These are phyloP conservation scores for Rhyacophila brunnea DNA, from an alignment of 1,140 invertebrate genomes.

Conservation along the genomic window DNA sequence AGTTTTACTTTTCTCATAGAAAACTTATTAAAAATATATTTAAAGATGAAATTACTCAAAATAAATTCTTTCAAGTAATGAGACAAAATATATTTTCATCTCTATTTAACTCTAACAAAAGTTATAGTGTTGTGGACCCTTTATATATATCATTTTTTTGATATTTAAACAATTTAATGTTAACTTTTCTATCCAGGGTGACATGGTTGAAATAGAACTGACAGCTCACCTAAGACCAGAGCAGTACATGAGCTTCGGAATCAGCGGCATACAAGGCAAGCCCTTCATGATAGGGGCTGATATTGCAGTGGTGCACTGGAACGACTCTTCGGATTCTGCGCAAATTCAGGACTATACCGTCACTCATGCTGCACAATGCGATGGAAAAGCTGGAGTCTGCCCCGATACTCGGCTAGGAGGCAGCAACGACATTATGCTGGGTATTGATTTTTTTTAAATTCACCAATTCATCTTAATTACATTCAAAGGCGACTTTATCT, in stretches of 20 bases:
- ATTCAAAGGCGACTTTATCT: too few species aligned
- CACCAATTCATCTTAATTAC: too few species aligned
- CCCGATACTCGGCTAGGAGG: slow-evolving; percentile 81
- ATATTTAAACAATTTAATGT: too few species aligned
- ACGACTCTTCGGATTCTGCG: slow-evolving; percentile 60
- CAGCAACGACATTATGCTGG: slow-evolving; percentile 72
- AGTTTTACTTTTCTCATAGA: too few species aligned
- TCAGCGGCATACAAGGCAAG: slow-evolving; percentile 72
- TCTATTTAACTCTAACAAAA: too few species aligned
- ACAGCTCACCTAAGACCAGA: slow-evolving; percentile 75
- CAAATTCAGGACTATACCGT: slow-evolving; percentile 84
- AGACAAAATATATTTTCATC: too few species aligned
- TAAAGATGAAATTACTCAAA: too few species aligned
- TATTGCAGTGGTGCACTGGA: slow-evolving; percentile 80
- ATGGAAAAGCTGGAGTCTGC: slow-evolving; percentile 80
- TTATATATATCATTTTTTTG: too few species aligned
- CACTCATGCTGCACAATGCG: slow-evolving; percentile 78
- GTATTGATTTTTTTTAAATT: too few species aligned
- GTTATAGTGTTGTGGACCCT: too few species aligned
- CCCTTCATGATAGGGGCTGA: slow-evolving; percentile 77
- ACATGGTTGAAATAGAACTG: slow-evolving; percentile 72
- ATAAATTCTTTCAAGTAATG: too few species aligned
- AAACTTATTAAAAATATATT: too few species aligned
- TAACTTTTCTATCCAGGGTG: slow-evolving; percentile 49
- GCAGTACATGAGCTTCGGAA: slow-evolving; percentile 86